Base-by-base conservation (phyloP, 2,113 vertebrate genomes). In the Bufo bufo region DNA sequence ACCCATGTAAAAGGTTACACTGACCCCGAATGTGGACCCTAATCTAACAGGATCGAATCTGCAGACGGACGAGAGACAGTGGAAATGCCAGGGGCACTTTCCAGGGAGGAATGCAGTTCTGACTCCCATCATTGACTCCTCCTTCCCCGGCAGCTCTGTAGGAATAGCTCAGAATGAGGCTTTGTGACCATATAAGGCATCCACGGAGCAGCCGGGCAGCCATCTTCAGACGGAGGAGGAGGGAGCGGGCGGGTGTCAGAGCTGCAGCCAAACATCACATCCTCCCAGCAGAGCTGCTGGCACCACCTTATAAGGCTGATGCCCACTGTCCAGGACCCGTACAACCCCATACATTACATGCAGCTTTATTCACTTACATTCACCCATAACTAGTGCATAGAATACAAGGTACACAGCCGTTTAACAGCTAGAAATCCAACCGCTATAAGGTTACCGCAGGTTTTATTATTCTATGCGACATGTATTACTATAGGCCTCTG, bases 121-220 rank as follows among this genome's bases (percentile, higher is more conserved):
- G 12, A 54, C 47, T 43, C 78, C 78, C 71, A 63, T 11, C 14
- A 11, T 16, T 1, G 49, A 61, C 78, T 56, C 79, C 86, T 77
- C 87, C 59, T 66, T 14, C 61, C 59, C 47, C 20, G 43, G 66
- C 87, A 52, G 58, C 6, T 8, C 45, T 61, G 78, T 33, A 74
- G 56, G 19, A 49, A 63, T 45, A 49, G 86, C 66, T 65, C 80
- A 84, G 71, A 66, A 75, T 83, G 80, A 88, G 87, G 81, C 87
- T 84, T 84, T 88, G n/a, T 82, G 77, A 88, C 87, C 87, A 88
- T 88, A 88, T 88, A 88, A 84, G 87, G 87, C 66, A 66, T 75
- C 69, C 72, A 84, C 7, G 47, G 49, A 88, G 69, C 71, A 66
- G 71, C 43, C 56, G 3, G 49, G 47, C 71, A n/a, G 87, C 72